A percentile compares a stretch with the other conserved stretches of the same genome.
Conservation (phyloP, 2,888 invertebrate species). For the Diplolepis rosae region DNA sequence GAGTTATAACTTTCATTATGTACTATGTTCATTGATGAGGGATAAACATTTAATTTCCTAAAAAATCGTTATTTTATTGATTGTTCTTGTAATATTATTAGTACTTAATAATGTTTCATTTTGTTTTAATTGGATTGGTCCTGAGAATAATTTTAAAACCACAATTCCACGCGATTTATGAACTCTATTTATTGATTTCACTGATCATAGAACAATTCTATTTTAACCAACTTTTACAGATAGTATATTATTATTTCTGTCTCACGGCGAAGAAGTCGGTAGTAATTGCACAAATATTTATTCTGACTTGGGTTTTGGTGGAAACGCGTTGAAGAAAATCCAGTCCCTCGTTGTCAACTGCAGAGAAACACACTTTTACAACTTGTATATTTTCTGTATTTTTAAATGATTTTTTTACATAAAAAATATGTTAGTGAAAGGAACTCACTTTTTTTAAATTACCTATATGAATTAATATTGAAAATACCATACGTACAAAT, state of each 20-base stretch:
- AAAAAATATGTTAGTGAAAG: too few relatives aligned
- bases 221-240: neutral
- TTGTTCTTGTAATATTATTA: too few relatives aligned
- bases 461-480: neutral
- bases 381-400: neutral
- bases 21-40: neutral
- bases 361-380: neutral
- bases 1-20: neutral
- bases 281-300: too few relatives aligned
- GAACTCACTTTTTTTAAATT: neutral
- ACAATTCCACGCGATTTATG: neutral
- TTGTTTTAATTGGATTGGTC: neutral
- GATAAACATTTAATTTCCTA: neutral
- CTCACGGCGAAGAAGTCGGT: neutral
- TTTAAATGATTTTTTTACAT: too few relatives aligned
- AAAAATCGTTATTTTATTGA: neutral
- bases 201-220: neutral
- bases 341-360: slow-evolving; percentile 30
- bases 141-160: neutral
- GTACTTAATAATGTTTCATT: too few relatives aligned
- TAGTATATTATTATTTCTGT: neutral
- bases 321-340: slow-evolving; percentile 33
- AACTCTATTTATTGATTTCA: neutral
- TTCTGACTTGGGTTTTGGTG: slow-evolving; percentile 28
- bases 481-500: slow-evolving; percentile 70